Evolutionary conservation across 2,113 vertebrate species (phyloP), one percentile per base, ranked within the genome.

Genomic region (Entelurus aequoreus): DNA sequence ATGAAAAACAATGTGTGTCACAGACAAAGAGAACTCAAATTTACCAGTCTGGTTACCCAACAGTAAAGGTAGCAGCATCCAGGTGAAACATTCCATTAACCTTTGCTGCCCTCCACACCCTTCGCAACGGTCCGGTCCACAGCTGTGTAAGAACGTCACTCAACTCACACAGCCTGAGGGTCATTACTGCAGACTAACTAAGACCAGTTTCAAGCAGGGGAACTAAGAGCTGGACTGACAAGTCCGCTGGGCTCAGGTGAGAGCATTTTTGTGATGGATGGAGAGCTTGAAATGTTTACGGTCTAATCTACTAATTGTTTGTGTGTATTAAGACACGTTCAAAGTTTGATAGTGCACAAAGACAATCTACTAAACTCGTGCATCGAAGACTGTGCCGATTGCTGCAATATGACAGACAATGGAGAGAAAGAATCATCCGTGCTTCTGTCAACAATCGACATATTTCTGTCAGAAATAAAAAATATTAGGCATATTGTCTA

Each of bases 61-160:
- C 37, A 69, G 62, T 48, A 60, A 65, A 74, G 63, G 86, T 82
- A 77, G 85, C 8, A 44, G 64, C 80, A 67, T 74, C 72, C 79
- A 85, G 78, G 81, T 83, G 74, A 74, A 63, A 5, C 77, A 65
- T 63, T 75, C 65, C 83, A 82, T 83, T 82, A 84, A 84, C 86
- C 84, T 75, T 54, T 37, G 4, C 1, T 66, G 56, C 55, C 72
- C 76, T 54, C 64, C 3, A 6, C 15, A 49, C 63, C 79, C 76
- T 61, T 12, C 21, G 67, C 71, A 64, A 44, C 0, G 59, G 47
- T 69, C 72, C 60, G 63, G 75, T 64, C 70, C 70, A 67, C 77
- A 80, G 76, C 49, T 73, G 69, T 48, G 71, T 71, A 68, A 54
- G 68, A 63, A 42, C 63, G 77, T 80, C 85, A 60, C 51, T 78